These are phyloP conservation scores for Podarcis raffonei DNA, from an alignment of 2,113 vertebrate species.

Conservation along the genomic window DNA sequence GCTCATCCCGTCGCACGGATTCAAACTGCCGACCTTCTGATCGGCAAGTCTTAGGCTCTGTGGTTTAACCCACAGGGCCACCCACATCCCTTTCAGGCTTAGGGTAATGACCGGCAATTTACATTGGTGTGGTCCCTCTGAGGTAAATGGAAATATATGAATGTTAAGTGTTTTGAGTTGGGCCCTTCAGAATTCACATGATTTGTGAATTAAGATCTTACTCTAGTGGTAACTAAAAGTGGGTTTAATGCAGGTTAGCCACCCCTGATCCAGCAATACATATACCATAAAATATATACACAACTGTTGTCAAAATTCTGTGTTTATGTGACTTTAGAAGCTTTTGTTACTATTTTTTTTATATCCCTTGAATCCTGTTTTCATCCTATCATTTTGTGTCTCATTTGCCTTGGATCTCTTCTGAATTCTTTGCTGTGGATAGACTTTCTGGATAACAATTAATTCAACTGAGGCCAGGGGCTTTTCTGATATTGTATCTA, in stretches of 20 bases:
- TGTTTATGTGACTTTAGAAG: not conserved
- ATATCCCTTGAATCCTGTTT: not conserved
- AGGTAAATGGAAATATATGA: not conserved
- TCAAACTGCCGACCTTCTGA: too few species aligned
- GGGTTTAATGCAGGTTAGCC: too few species aligned
- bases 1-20: too few species aligned
- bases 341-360: not conserved
- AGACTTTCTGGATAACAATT: not conserved
- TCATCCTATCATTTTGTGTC: not conserved
- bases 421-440: not conserved
- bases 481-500: conserved; percentile 22
- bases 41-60: too few species aligned
- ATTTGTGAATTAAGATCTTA: not conserved
- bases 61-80: too few species aligned
- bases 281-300: not conserved
- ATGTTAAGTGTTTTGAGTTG: not conserved
- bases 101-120: not conserved
- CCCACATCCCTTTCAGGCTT: not conserved
- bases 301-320: not conserved
- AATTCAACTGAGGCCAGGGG: not conserved
- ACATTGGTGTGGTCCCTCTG: not conserved
- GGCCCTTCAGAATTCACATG: not conserved
- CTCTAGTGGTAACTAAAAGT: not conserved
- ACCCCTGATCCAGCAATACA: not conserved
- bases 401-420: not conserved